Conservation (phyloP, 2,888 invertebrate species). For the Adela reaumurella region DNA sequence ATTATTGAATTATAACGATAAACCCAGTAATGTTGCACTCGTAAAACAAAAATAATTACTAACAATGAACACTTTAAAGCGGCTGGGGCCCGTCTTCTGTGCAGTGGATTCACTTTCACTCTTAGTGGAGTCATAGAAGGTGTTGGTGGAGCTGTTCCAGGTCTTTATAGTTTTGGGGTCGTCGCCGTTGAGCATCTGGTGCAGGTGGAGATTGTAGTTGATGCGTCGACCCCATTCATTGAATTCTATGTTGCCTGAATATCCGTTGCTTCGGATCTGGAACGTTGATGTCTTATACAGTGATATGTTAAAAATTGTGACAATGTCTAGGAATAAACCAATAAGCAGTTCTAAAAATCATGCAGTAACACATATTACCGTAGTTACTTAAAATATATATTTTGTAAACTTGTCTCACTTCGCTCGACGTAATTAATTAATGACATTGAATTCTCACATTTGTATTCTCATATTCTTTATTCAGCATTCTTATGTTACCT, state of each 20-base stretch:
- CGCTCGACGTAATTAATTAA: too few relatives aligned
- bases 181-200: slow-evolving; percentile 54
- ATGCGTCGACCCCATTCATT: slow-evolving; percentile 64
- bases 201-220: slow-evolving; percentile 66
- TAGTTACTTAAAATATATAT: too few relatives aligned
- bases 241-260: slow-evolving; percentile 67
- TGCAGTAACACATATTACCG: too few relatives aligned
- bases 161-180: slow-evolving; percentile 51
- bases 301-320: too few relatives aligned
- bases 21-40: too few relatives aligned
- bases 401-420: too few relatives aligned
- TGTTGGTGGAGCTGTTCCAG: slow-evolving; percentile 48
- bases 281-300: too few relatives aligned
- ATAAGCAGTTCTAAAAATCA: too few relatives aligned
- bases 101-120: slow-evolving; percentile 35
- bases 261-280: slow-evolving; percentile 62
- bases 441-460: background rate
- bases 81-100: slow-evolving; percentile 52
- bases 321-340: too few relatives aligned
- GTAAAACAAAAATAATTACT: slow-evolving; percentile 15
- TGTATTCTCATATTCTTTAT: background rate
- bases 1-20: too few relatives aligned
- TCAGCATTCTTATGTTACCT: too few relatives aligned
- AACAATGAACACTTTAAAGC: slow-evolving; percentile 64
- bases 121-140: slow-evolving; percentile 46